phyloP scores from a whole-genome alignment of 2,797 vertebrate genomes.

The Hemibagrus guttatus region DNA sequence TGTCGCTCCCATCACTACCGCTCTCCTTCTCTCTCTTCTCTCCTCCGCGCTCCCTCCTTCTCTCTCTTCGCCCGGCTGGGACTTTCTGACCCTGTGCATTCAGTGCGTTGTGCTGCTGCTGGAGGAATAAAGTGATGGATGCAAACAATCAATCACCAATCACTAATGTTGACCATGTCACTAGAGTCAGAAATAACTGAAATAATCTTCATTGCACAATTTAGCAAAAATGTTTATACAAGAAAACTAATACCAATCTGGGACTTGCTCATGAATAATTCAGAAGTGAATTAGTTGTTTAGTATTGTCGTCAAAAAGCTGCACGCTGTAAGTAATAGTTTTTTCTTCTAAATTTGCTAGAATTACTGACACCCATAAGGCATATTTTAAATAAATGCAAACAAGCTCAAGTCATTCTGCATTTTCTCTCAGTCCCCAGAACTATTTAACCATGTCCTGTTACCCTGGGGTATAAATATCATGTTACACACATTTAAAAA shows the following conservation, averaged over 20 bases:
- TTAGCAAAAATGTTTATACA: neutral
- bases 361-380: neutral
- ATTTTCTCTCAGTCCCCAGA: neutral
- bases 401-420: neutral
- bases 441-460: neutral
- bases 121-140: constrained; percentile 12
- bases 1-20: constrained; percentile 74
- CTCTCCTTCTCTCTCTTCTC: constrained; percentile 70
- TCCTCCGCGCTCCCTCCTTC: constrained; percentile 76
- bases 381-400: constrained; percentile 5
- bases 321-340: neutral
- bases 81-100: constrained; percentile 80
- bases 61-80: constrained; percentile 75
- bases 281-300: too few species aligned
- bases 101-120: constrained; percentile 79
- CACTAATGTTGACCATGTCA: neutral
- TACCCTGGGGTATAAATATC: neutral
- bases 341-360: neutral
- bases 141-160: neutral
- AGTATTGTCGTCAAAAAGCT: neutral
- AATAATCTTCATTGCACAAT: neutral
- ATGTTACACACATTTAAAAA: neutral
- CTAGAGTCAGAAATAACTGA: neutral
- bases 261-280: neutral
- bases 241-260: neutral